Conservation (phyloP, 2,888 invertebrate species). For the Arge pagana region DNA sequence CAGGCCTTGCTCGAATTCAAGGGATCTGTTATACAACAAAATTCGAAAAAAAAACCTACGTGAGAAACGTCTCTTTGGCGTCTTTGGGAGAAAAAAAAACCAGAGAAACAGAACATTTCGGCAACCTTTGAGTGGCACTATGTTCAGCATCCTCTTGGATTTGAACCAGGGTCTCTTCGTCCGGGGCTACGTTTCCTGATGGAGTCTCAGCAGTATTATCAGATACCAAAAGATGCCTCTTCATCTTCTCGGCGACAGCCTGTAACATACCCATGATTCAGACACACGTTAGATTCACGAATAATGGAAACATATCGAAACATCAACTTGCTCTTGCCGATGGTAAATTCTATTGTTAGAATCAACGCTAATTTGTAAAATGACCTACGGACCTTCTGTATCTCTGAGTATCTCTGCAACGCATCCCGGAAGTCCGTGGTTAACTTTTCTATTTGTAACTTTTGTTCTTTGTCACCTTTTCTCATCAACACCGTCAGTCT, state of each 20-base stretch:
- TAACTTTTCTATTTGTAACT: slow-evolving; percentile 81
- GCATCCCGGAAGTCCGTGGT: slow-evolving; percentile 82
- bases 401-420: slow-evolving; percentile 74
- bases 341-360: not conserved
- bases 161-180: slow-evolving; percentile 46
- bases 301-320: not conserved
- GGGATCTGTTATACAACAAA: no score
- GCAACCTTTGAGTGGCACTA: slow-evolving; percentile 47
- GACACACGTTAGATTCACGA: not conserved
- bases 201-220: slow-evolving; percentile 40
- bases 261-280: slow-evolving; percentile 24
- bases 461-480: slow-evolving; percentile 77
- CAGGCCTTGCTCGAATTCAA: slow-evolving; percentile 81
- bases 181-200: slow-evolving; percentile 40
- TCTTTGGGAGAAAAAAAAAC: no score
- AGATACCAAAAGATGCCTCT: slow-evolving; percentile 48
- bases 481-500: slow-evolving; percentile 72
- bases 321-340: not conserved
- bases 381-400: slow-evolving; percentile 72
- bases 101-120: not conserved
- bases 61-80: no score
- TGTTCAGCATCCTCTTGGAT: slow-evolving; percentile 45
- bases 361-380: not conserved
- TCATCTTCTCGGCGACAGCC: slow-evolving; percentile 52
- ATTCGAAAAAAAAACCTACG: not conserved